Evolutionary conservation across 2,113 vertebrate genomes (phyloP).

Genomic region (Coturnix japonica): DNA sequence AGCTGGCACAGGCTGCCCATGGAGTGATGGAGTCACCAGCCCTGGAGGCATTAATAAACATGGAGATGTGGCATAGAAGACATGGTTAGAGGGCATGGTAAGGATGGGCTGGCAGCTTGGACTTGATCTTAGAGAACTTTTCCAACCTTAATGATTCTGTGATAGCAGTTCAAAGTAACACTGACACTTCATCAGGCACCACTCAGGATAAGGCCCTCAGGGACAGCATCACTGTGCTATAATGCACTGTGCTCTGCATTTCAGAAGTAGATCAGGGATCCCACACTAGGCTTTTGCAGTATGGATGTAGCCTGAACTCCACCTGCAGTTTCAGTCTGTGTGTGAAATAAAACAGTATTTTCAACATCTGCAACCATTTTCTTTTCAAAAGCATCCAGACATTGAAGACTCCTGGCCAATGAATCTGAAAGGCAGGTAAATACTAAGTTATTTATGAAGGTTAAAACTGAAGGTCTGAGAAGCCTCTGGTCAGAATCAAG

Average conservation of each 20-base stretch:
- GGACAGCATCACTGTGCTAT: not conserved
- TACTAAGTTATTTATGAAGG: not conserved
- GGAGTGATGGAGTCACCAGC: too few relatives aligned
- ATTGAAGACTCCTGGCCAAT: not conserved
- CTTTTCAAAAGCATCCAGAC: not conserved
- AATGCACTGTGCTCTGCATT: not conserved
- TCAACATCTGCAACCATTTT: not conserved
- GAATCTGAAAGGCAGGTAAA: not conserved
- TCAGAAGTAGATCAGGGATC: not conserved
- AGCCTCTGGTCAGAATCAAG: not conserved
- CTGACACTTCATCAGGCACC: not conserved
- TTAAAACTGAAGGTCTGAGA: not conserved
- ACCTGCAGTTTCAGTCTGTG: not conserved
- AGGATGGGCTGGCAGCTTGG: not conserved
- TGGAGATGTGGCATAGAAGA: not conserved
- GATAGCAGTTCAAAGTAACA: not conserved
- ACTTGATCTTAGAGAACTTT: not conserved
- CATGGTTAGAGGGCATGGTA: not conserved
- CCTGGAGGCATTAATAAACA: too few relatives aligned
- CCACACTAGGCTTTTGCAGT: not conserved
- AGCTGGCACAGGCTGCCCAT: too few relatives aligned
- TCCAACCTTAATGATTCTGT: not conserved
- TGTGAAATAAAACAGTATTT: not conserved
- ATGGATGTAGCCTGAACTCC: not conserved
- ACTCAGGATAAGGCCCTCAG: accelerated